These are phyloP conservation scores for Philereme vetulata DNA, from an alignment of 2,888 invertebrate species.

Conservation along the genomic window DNA sequence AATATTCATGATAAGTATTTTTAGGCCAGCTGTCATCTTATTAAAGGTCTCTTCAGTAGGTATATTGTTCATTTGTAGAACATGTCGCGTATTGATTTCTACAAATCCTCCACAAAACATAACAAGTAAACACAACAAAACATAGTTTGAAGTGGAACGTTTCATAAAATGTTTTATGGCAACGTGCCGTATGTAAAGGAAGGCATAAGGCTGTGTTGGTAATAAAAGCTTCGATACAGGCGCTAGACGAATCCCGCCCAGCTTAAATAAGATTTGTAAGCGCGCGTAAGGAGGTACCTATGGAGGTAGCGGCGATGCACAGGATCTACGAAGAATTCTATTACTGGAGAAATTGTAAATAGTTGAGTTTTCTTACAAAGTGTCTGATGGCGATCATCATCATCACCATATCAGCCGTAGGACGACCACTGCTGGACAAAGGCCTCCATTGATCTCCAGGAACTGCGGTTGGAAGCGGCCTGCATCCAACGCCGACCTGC, in stretches of 20 bases:
- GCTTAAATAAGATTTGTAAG: conserved; percentile 72
- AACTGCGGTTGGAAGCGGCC: no score
- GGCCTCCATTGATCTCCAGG: no score
- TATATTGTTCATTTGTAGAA: no score
- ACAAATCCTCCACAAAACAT: no score
- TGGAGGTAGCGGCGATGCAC: conserved; percentile 26
- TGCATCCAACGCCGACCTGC: no score
- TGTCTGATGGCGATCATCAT: no score
- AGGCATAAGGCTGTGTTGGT: conserved; percentile 39
- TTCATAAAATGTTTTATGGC: conserved; percentile 23
- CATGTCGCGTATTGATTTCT: no score
- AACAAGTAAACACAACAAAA: conserved; percentile 7
- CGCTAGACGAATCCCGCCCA: conserved; percentile 60
- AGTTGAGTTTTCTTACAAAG: conserved; percentile 20
- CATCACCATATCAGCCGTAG: no score
- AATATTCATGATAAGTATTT: no score
- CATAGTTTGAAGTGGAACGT: conserved; percentile 17
- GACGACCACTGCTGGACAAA: no score
- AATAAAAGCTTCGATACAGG: conserved; percentile 66
- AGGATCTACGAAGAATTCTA: conserved; percentile 48
- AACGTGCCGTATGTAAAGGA: conserved; percentile 24
- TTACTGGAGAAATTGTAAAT: conserved; percentile 23
- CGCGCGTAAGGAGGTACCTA: conserved; percentile 47
- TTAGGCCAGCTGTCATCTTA: no score
- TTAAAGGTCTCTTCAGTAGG: no score